These are phyloP conservation scores for Xiphydria camelus DNA, from an alignment of 2,888 invertebrate species.

Conservation along the genomic window DNA sequence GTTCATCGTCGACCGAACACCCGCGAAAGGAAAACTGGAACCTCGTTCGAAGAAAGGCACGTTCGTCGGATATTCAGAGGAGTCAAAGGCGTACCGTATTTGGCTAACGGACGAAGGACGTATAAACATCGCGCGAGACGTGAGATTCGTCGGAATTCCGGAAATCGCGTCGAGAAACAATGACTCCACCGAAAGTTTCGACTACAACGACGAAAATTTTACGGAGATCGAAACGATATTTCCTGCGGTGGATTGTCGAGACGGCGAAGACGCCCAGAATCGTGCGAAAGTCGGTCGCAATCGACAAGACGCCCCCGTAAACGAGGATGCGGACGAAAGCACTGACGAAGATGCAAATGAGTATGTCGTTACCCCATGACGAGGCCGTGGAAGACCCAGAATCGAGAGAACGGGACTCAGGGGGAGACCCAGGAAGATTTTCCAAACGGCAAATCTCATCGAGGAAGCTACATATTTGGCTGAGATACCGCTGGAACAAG, in stretches of 20 bases:
- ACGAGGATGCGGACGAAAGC: too few relatives aligned
- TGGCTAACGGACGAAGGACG: not conserved
- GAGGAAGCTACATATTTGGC: conserved; percentile 1
- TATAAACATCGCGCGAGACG: conserved; percentile 1
- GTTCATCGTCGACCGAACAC: not conserved
- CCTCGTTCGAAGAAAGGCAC: not conserved
- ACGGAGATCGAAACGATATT: not conserved
- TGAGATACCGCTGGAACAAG: conserved; percentile 11
- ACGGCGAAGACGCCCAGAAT: not conserved
- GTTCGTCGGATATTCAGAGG: conserved; percentile 5
- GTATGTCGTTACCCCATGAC: not conserved
- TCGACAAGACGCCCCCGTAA: not conserved
- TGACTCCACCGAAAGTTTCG: too few relatives aligned
- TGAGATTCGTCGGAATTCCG: not conserved
- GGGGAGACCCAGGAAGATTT: conserved; percentile 11
- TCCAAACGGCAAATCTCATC: not conserved
- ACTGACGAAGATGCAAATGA: too few relatives aligned
- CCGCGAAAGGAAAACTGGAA: conserved; percentile 2
- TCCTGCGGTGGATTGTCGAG: not conserved
- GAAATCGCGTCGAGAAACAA: too few relatives aligned
- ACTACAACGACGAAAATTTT: not conserved
- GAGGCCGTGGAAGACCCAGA: conserved; percentile 11
- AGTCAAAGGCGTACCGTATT: not conserved
- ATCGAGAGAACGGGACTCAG: conserved; percentile 7
- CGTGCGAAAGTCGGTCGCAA: not conserved